Evolutionary conservation across 1,140 invertebrate species (phyloP).

Genomic region (Lasioglossum albipes): DNA sequence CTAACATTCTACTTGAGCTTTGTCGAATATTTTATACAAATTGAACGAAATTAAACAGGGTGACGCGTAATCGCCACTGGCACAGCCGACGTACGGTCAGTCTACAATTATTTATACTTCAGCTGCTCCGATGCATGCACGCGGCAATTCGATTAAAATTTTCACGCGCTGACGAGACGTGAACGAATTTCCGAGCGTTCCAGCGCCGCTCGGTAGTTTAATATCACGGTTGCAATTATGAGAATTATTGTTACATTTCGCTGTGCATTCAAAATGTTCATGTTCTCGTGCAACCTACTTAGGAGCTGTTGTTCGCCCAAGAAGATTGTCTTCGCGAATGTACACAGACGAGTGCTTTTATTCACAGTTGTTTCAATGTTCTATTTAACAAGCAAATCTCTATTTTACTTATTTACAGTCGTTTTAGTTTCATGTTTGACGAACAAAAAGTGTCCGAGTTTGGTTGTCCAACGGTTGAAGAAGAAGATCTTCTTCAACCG

Average conservation of each 20-base stretch:
- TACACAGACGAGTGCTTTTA: too few species aligned
- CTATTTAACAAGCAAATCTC: too few species aligned
- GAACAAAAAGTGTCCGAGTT: too few species aligned
- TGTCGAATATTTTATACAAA: slow-evolving; percentile 25
- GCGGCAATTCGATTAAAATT: slow-evolving; percentile 48
- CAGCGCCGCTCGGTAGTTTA: neutral
- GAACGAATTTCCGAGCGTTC: slow-evolving; percentile 41
- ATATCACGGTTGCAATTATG: slow-evolving; percentile 7
- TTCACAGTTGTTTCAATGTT: too few species aligned
- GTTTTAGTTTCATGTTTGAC: too few species aligned
- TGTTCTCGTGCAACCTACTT: neutral
- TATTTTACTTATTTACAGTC: too few species aligned
- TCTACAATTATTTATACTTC: slow-evolving; percentile 48
- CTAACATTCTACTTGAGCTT: neutral
- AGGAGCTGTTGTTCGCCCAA: neutral
- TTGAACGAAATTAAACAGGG: slow-evolving; percentile 32
- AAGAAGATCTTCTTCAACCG: too few species aligned
- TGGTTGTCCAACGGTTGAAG: too few species aligned
- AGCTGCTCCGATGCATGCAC: neutral
- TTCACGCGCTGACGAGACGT: slow-evolving; percentile 42
- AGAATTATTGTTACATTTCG: slow-evolving; percentile 9
- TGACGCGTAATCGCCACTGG: slow-evolving; percentile 15
- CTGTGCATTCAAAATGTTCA: neutral
- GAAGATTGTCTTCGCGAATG: neutral
- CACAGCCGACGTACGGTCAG: neutral